Evolutionary conservation across 2,888 invertebrate genomes (phyloP), one percentile per base, ranked within the genome.

Genomic region (Acanthosepion pharaonis): DNA sequence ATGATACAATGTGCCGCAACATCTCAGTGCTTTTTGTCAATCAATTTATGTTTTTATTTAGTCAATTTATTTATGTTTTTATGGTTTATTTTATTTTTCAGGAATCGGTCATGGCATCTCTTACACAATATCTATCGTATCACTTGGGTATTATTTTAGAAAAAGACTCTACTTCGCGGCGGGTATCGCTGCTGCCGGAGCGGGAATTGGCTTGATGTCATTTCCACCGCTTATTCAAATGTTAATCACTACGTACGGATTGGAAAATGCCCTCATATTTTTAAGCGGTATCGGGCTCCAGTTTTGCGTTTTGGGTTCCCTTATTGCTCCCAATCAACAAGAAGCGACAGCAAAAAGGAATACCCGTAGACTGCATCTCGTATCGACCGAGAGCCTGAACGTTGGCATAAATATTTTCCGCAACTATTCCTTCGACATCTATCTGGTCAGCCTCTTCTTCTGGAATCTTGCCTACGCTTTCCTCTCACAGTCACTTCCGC

Each of bases 91-190:
- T 42, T 59, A 5, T 48, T 55, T 93, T 55, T 94, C 23, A 94
- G 94, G 59, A 42, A 55, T 94, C 25, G 94, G 94, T 0, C 33
- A 59, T 15, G 64, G 55, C 25, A 48, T 94, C 33, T 42, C 20
- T n/a, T 94, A 59, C 18, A 94, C 64, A 1, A 42, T 33, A 55
- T 48, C 51, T 42, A 48, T 48, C 2, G 94, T 94, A n/a, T n/a
- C 42, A 1, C 64, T 94, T n/a, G 94, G 94, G 2, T 94, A 94
- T 59, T 94, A 94, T 94, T 94, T 94, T 33, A 94, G 59, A 25
- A 64, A 94, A 94, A 33, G 64, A 48, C 94, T 94, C 42, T 94
- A 94, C 59, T 94, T 94, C 9, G 94, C 94, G 11, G 25, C 55
- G 18, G 94, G 94, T 25, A 55, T 94, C 18, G 33, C 42, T 15